phyloP scores from a whole-genome alignment of 2,113 vertebrate genomes.

The Turdus rufiventris region DNA sequence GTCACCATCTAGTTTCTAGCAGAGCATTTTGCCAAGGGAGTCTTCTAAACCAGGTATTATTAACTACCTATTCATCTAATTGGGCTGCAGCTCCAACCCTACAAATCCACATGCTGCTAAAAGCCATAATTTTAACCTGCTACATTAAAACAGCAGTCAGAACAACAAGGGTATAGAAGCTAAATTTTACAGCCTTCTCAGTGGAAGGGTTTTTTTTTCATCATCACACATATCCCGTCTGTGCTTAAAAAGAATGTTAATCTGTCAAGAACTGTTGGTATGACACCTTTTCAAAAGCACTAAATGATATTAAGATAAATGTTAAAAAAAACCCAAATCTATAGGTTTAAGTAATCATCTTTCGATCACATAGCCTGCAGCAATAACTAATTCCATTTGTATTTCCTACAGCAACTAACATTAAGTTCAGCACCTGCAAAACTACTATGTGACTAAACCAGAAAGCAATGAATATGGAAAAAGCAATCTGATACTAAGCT shows the following conservation, averaged over 20 bases:
- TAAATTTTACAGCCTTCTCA: background rate
- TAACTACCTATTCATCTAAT: background rate
- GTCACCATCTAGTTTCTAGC: background rate
- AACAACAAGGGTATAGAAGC: background rate
- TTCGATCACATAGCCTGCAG: background rate
- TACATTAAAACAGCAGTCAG: background rate
- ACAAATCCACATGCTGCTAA: background rate
- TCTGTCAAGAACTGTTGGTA: background rate
- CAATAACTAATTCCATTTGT: background rate
- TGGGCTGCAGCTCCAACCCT: background rate
- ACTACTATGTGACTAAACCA: constrained; percentile 39
- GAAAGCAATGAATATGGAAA: constrained; percentile 56
- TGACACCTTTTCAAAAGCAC: background rate
- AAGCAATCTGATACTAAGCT: constrained; percentile 56
- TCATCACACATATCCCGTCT: background rate
- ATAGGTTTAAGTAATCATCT: background rate
- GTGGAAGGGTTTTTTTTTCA: background rate
- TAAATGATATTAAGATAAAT: background rate
- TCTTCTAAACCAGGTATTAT: background rate
- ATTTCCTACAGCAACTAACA: constrained; percentile 1
- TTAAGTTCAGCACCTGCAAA: constrained; percentile 45
- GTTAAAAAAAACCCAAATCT: background rate
- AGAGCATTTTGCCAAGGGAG: background rate
- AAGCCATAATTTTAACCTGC: background rate
- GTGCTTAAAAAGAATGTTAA: background rate